A percentile compares a stretch with the other conserved stretches of the same genome.
These are phyloP conservation scores for Hipposideros larvatus DNA, from an alignment of 2,797 vertebrate genomes.

Conservation along the genomic window DNA sequence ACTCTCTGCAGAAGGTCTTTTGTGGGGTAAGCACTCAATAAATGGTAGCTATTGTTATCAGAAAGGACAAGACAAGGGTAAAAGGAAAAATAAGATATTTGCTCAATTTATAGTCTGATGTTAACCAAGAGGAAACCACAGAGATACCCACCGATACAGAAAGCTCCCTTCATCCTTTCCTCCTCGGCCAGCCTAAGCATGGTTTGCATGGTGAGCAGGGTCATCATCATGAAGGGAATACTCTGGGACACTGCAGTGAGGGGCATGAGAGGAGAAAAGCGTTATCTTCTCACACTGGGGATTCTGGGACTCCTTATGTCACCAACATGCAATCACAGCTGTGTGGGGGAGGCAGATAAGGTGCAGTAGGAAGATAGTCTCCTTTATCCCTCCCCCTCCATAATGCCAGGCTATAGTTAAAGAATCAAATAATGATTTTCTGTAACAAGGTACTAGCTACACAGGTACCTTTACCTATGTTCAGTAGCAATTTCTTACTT, in stretches of 20 bases:
- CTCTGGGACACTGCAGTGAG: constrained; percentile 69
- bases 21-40: neutral
- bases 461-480: neutral
- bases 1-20: neutral
- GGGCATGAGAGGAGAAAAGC: neutral
- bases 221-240: constrained; percentile 81
- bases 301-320: neutral
- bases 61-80: neutral
- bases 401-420: neutral
- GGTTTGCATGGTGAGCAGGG: constrained; percentile 75
- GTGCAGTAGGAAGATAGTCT: neutral
- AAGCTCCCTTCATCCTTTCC: constrained; percentile 68
- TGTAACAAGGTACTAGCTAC: neutral
- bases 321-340: neutral
- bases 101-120: neutral
- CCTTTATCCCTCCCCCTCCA: accelerated
- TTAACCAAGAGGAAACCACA: neutral
- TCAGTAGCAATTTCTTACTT: neutral
- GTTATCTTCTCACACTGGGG: neutral
- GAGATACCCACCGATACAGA: constrained; percentile 72
- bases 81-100: neutral
- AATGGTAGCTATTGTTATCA: neutral
- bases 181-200: constrained; percentile 72
- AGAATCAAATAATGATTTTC: neutral
- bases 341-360: neutral